Conservation (phyloP, 64 coral and sea anemone genomes). For the Catalaphyllia jardinei region DNA sequence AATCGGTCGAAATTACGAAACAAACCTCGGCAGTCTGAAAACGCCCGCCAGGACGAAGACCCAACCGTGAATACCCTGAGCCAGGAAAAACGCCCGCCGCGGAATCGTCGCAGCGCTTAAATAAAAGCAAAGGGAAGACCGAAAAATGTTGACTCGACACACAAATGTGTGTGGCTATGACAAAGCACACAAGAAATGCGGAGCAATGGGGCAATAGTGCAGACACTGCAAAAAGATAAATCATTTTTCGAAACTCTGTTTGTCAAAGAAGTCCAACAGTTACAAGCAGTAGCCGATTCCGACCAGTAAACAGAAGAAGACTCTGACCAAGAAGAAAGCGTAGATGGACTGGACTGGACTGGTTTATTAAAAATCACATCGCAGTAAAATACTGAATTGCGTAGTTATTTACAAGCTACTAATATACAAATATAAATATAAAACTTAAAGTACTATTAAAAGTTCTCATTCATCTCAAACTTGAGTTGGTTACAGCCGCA, state of each 20-base stretch:
- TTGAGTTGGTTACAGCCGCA: no score
- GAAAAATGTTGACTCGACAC: not conserved
- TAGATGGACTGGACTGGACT: no score
- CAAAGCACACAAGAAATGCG: constrained; percentile 38
- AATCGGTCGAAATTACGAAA: constrained; percentile 39
- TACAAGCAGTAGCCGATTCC: not conserved
- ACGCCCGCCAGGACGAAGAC: not conserved
- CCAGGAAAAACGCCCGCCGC: not conserved
- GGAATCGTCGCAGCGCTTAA: not conserved
- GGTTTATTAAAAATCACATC: no score
- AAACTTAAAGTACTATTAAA: no score
- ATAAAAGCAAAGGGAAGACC: not conserved
- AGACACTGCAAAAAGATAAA: constrained; percentile 31
- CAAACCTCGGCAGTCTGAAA: constrained; percentile 1
- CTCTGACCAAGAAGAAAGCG: not conserved
- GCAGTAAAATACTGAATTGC: no score
- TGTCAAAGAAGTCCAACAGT: not conserved
- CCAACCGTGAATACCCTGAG: constrained; percentile 1
- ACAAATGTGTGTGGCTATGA: constrained; percentile 23
- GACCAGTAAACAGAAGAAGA: not conserved
- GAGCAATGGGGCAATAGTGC: constrained; percentile 48
- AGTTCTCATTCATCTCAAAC: no score
- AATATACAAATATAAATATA: no score
- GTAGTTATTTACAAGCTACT: no score
- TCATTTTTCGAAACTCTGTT: constrained; percentile 40